A percentile compares a stretch with the other conserved stretches of the same genome.
Conservation (phyloP, 1,140 invertebrate species). For the Amphibalanus amphitrite region DNA sequence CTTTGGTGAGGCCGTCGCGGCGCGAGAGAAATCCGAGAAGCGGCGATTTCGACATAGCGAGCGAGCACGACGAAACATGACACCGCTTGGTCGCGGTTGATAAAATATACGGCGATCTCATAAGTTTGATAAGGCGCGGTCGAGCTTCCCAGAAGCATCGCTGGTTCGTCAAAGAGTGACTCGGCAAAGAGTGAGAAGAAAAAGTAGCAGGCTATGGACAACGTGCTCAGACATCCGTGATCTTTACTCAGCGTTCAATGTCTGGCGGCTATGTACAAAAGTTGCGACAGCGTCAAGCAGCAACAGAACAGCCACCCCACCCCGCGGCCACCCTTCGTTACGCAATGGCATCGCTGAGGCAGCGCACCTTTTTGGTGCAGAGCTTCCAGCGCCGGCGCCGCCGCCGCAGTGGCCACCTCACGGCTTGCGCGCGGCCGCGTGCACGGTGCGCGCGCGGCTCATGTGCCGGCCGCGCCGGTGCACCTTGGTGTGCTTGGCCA, state of each 20-base stretch:
- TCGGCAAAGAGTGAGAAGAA: no score
- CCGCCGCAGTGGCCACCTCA: not conserved
- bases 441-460: no score
- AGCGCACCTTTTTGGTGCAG: not conserved
- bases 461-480: not conserved
- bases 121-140: not conserved
- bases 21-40: not conserved
- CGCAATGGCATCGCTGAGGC: no score
- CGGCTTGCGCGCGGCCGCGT: not conserved
- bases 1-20: not conserved
- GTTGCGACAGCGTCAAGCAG: not conserved
- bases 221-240: not conserved
- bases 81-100: not conserved
- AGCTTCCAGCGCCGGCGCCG: not conserved
- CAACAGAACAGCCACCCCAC: no score
- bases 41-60: not conserved
- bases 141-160: not conserved
- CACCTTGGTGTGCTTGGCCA: conserved; percentile 78
- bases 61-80: not conserved
- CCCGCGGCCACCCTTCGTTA: no score
- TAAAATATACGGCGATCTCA: no score
- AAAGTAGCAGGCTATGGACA: no score
- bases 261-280: not conserved
- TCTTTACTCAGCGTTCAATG: no score
- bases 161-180: not conserved